A percentile compares a stretch with the other conserved stretches of the same genome.
These are phyloP conservation scores for Gymnoscopelus braueri DNA, from an alignment of 2,797 vertebrate genomes.

Conservation along the genomic window DNA sequence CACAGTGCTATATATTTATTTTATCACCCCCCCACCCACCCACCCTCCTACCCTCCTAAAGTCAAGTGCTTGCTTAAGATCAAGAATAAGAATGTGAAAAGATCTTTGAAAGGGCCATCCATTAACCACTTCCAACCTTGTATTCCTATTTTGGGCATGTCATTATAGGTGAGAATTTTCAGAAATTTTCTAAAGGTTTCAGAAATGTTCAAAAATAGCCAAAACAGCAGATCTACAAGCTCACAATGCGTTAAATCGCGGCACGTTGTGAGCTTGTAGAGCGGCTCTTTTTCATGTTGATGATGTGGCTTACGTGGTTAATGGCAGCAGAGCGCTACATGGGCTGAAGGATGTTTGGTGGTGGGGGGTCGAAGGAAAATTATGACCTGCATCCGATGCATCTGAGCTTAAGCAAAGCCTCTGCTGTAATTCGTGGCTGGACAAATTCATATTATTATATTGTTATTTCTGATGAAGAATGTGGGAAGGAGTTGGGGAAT, in stretches of 20 bases:
- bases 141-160: too few species aligned
- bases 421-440: conserved; percentile 71
- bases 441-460: conserved; percentile 65
- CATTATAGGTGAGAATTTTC: too few species aligned
- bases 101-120: too few species aligned
- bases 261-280: too few species aligned
- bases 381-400: conserved; percentile 66
- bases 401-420: conserved; percentile 62
- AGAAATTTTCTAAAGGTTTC: too few species aligned
- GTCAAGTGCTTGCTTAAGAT: conserved; percentile 42
- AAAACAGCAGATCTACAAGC: too few species aligned
- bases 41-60: conserved; percentile 18
- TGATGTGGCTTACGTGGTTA: not conserved
- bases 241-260: too few species aligned
- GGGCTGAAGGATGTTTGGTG: conserved; percentile 6
- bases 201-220: too few species aligned
- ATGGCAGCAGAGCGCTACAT: not conserved
- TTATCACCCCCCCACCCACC: conserved; percentile 27
- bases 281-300: not conserved
- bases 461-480: conserved; percentile 54
- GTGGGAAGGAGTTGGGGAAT: conserved; percentile 14
- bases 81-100: conserved; percentile 22
- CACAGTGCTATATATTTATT: conserved; percentile 49
- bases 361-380: not conserved
- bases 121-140: too few species aligned